phyloP scores from a whole-genome alignment of 2,113 vertebrate species.

The Nibea coibor region DNA sequence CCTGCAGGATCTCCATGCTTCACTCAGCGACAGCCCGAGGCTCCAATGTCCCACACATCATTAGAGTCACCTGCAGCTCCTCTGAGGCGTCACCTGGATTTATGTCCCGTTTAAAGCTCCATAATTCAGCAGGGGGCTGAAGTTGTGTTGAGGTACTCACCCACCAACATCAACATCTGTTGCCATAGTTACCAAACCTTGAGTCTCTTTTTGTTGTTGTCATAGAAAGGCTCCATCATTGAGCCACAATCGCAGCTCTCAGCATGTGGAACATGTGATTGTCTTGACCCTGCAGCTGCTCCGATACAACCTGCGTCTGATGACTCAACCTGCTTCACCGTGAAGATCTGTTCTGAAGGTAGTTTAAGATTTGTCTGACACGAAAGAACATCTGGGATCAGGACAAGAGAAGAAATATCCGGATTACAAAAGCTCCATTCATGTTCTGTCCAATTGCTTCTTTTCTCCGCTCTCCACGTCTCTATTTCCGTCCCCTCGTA shows the following conservation, averaged over 20 bases:
- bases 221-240: neutral
- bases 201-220: no score
- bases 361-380: neutral
- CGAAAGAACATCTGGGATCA: no score
- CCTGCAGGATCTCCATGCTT: neutral
- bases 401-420: no score
- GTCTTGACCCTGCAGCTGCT: neutral
- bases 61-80: neutral
- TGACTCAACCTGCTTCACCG: conserved; percentile 6
- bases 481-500: neutral
- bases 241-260: neutral
- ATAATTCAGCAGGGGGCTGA: neutral
- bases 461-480: neutral
- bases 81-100: neutral
- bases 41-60: no score
- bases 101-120: neutral
- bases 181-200: conserved; percentile 3
- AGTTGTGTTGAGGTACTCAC: neutral
- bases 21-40: neutral
- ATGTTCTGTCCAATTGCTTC: neutral
- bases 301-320: neutral
- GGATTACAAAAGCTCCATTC: neutral
- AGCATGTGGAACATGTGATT: conserved; percentile 9
- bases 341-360: neutral
- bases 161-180: neutral